Base-by-base conservation (phyloP, 2,797 vertebrate species). In the Fringilla coelebs region DNA sequence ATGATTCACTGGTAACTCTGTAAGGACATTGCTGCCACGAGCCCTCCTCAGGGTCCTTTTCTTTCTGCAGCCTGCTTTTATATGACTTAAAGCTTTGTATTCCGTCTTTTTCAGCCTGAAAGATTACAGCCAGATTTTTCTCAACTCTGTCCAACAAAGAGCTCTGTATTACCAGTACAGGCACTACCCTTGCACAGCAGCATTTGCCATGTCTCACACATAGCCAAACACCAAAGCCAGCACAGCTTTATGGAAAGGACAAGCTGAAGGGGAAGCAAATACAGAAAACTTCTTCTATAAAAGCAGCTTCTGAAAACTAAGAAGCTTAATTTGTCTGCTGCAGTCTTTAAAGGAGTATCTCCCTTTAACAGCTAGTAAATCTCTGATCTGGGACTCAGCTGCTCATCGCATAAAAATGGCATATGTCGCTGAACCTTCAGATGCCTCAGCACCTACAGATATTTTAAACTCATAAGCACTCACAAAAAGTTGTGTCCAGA, bases 361-460 rank as follows among this genome's bases (percentile, higher is more conserved):
- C 62, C 55, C 62, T 89, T 80, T 60, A 84, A 51, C 21, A 84
- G 52, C 48, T 60, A 88, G 51, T 88, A 91, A 91, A 85, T 73
- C 73, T 81, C 89, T 38, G 74, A 86, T 93, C 80, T 91, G 88
- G 74, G 80, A 71, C 88, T 96, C 88, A 90, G 87, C 88, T 88
- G 77, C 83, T 96, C 46, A n/a, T 87, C 0, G 0, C 63, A 71
- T 93, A 79, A 91, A 94, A 96, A 73, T 79, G 89, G 90, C 80
- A 95, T 88, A 82, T 90, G 83, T 65, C 1, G 0, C 77, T 76
- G 83, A 92, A 95, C 80, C 66, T 93, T 96, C 62, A 75, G 51
- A 84, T 91, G 85, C 79, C 89, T 95, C 87, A 73, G 91, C 92
- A 95, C 87, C 85, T 96, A 91, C 52, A 87, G 86, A 67, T 90